A percentile compares a stretch with the other conserved stretches of the same genome.
phyloP scores from a whole-genome alignment of 30 jellyfish, hydroid and myxozoan genomes.

The Aurelia aurita region DNA sequence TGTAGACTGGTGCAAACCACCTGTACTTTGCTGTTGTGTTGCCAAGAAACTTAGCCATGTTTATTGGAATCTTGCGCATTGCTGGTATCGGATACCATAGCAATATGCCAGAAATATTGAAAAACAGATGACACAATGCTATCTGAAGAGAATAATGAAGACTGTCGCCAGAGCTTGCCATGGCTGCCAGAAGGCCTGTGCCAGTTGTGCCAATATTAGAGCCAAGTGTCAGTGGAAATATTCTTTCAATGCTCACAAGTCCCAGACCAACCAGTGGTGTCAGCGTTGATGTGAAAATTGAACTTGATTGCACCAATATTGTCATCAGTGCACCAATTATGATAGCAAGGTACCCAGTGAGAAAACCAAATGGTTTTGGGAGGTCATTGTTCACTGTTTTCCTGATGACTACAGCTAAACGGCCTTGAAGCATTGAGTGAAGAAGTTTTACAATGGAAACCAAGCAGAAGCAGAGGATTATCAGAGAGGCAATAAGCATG shows the following conservation, averaged over 20 bases:
- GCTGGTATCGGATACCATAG: conserved; percentile 91
- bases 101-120: conserved; percentile 85
- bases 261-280: conserved; percentile 98
- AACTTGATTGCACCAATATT: conserved; percentile 90
- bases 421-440: conserved; percentile 89
- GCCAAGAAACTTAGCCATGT: conserved; percentile 88
- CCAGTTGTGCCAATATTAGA: conserved; percentile 95
- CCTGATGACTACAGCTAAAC: conserved; percentile 79
- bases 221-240: conserved; percentile 91
- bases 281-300: conserved; percentile 93
- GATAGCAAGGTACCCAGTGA: conserved; percentile 90
- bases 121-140: conserved; percentile 93
- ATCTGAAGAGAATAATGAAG: conserved; percentile 79
- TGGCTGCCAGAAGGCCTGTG: conserved; percentile 92
- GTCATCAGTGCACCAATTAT: conserved; percentile 94
- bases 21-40: conserved; percentile 95
- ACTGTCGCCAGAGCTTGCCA: conserved; percentile 87
- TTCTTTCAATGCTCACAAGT: conserved; percentile 74
- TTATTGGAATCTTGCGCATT: conserved; percentile 83
- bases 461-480: conserved; percentile 83
- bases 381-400: conserved; percentile 83
- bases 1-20: conserved; percentile 92
- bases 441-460: conserved; percentile 82
- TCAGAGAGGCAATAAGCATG: conserved; percentile 76
- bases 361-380: conserved; percentile 90